phyloP scores from a whole-genome alignment of 2,113 vertebrate genomes.

The Ammodytes marinus region DNA sequence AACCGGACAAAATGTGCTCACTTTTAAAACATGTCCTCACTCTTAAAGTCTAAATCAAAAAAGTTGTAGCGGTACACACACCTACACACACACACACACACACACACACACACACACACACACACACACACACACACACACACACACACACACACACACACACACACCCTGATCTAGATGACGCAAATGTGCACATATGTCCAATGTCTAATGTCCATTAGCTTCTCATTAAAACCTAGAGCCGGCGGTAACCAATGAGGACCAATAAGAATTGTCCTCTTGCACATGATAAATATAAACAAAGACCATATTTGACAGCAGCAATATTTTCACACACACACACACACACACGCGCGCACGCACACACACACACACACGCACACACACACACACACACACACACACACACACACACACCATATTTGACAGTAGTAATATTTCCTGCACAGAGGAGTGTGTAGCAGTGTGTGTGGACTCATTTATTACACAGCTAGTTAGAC shows the following conservation, averaged over 20 bases:
- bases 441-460: conserved; percentile 27
- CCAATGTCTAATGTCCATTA: not conserved
- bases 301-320: conserved; percentile 45
- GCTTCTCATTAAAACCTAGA: conserved; percentile 38
- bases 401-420: conserved; percentile 33
- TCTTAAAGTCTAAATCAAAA: too few relatives aligned
- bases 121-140: too few relatives aligned
- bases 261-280: conserved; percentile 1
- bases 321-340: conserved; percentile 17
- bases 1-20: too few relatives aligned
- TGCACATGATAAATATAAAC: conserved; percentile 38
- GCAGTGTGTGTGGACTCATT: conserved; percentile 31
- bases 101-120: too few relatives aligned
- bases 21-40: too few relatives aligned
- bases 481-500: conserved; percentile 51
- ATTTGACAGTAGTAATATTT: conserved; percentile 50
- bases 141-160: too few relatives aligned
- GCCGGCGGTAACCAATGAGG: not conserved
- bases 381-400: not conserved
- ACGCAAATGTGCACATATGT: not conserved
- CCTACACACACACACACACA: too few relatives aligned
- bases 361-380: too few relatives aligned
- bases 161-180: not conserved
- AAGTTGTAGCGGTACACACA: too few relatives aligned
- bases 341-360: too few relatives aligned